Conservation (phyloP, 1,140 invertebrate species). For the Danaus plexippus region DNA sequence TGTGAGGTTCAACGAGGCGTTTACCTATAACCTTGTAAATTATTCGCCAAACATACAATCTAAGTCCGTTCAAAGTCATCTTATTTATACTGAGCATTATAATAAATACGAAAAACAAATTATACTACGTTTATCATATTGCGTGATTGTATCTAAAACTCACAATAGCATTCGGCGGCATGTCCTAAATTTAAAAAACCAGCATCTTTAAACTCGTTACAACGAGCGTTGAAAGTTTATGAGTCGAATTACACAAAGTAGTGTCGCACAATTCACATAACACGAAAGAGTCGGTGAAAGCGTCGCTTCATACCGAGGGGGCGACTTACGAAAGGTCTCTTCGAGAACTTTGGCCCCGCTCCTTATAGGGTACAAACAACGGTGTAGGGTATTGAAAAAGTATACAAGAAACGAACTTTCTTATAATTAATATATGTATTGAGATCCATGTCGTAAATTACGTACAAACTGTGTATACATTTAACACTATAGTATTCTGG, state of each 20-base stretch:
- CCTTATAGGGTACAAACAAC: conserved; percentile 15
- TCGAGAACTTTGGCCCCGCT: conserved; percentile 23
- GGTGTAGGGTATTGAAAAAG: conserved; percentile 13
- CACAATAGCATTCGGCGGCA: no score
- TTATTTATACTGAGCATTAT: background rate
- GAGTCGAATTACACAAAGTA: conserved; percentile 26
- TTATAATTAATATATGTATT: conserved; percentile 20
- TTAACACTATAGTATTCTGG: no score
- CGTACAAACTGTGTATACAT: background rate
- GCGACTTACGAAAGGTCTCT: conserved; percentile 49
- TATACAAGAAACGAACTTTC: conserved; percentile 16
- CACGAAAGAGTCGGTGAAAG: conserved; percentile 51
- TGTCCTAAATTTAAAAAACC: no score
- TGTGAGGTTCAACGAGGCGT: background rate
- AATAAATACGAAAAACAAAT: conserved; percentile 4
- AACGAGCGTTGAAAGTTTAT: conserved; percentile 18
- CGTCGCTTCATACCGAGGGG: conserved; percentile 37
- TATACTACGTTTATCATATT: background rate
- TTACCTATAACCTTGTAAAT: conserved; percentile 1
- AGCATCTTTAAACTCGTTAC: conserved; percentile 5
- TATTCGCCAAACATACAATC: background rate
- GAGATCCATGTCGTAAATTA: conserved; percentile 11
- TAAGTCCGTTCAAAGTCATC: background rate
- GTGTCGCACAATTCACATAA: conserved; percentile 44
- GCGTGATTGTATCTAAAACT: background rate